These are phyloP conservation scores for Dorcus parallelipipedus DNA, from an alignment of 2,888 invertebrate genomes.

Conservation along the genomic window DNA sequence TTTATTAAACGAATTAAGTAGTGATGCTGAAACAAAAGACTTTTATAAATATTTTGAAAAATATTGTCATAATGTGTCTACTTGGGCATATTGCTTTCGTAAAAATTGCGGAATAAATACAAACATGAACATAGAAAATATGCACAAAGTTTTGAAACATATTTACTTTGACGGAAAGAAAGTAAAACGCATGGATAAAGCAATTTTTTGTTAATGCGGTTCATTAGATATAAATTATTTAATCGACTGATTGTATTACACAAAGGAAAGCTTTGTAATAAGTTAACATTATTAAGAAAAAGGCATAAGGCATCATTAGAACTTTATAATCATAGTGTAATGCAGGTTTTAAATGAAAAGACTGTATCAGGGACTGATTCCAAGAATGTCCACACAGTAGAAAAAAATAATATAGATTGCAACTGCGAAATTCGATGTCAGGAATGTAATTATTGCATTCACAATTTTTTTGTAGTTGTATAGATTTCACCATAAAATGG, in stretches of 20 bases:
- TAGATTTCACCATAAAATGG: slow-evolving; percentile 7
- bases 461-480: slow-evolving; percentile 10
- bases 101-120: slow-evolving; percentile 21
- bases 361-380: too few relatives aligned
- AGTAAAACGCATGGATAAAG: slow-evolving; percentile 20
- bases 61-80: slow-evolving; percentile 9
- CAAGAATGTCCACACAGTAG: too few relatives aligned
- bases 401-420: background rate
- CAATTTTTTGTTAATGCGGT: slow-evolving; percentile 18
- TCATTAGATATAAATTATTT: slow-evolving; percentile 19
- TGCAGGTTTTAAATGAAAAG: too few relatives aligned
- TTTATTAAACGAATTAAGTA: too few relatives aligned
- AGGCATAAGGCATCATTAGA: slow-evolving; percentile 6
- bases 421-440: slow-evolving; percentile 8
- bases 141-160: slow-evolving; percentile 23
- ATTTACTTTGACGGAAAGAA: slow-evolving; percentile 22
- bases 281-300: slow-evolving; percentile 3
- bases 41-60: slow-evolving; percentile 20
- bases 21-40: background rate
- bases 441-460: slow-evolving; percentile 10
- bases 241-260: slow-evolving; percentile 15
- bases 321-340: background rate
- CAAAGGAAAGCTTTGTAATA: slow-evolving; percentile 14
- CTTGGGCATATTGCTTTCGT: slow-evolving; percentile 23
- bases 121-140: slow-evolving; percentile 25